Percentiles rank a stretch among this genome's conserved stretches.
Evolutionary conservation across 2,888 invertebrate species (phyloP).

Genomic region (Platycheirus albimanus): DNA sequence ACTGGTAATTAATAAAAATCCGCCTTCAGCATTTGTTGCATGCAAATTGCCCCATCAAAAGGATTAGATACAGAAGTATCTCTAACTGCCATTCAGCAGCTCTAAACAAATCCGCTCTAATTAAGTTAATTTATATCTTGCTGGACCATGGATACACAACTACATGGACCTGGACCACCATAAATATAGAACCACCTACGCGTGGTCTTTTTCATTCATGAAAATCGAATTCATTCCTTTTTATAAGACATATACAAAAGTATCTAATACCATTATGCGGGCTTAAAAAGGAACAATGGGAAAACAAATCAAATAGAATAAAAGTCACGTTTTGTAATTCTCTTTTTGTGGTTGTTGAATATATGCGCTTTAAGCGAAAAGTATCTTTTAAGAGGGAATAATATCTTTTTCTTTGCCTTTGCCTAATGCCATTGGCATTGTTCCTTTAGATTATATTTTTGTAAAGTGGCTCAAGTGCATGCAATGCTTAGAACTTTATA

Average conservation of each 20-base stretch:
- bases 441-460: not conserved
- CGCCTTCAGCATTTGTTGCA: conserved; percentile 54
- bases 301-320: conserved; percentile 65
- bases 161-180: conserved; percentile 29
- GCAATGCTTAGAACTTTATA: conserved; percentile 8
- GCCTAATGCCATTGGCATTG: conserved; percentile 40
- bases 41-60: conserved; percentile 50
- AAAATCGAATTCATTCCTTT: conserved; percentile 36
- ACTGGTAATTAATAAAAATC: conserved; percentile 41
- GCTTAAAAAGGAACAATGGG: conserved; percentile 59
- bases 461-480: conserved; percentile 19
- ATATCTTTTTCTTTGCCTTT: conserved; percentile 48
- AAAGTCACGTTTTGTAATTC: conserved; percentile 61
- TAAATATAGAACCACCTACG: conserved; percentile 51
- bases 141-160: conserved; percentile 1
- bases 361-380: conserved; percentile 34
- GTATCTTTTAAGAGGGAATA: conserved; percentile 45
- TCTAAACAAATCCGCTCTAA: conserved; percentile 63
- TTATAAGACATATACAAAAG: conserved; percentile 27
- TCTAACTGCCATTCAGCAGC: conserved; percentile 33
- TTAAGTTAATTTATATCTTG: conserved; percentile 53
- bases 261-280: conserved; percentile 5
- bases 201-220: conserved; percentile 59
- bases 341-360: conserved; percentile 1
- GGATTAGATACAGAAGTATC: conserved; percentile 39